Percentiles rank a stretch among this genome's conserved stretches.
Evolutionary conservation across 2,113 vertebrate species (phyloP).

Genomic region (Suncus etruscus): DNA sequence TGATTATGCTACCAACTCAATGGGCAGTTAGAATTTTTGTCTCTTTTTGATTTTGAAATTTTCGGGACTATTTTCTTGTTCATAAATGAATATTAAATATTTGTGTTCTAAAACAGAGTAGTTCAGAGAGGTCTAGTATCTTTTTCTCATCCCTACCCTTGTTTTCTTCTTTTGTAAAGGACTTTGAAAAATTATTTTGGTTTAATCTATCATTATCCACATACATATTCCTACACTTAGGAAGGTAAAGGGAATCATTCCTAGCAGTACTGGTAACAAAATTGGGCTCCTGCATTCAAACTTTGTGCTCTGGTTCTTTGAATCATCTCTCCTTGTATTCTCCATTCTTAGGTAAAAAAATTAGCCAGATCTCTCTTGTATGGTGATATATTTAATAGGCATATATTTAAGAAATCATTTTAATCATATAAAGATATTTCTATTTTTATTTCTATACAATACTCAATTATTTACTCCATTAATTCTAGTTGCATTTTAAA

Average conservation of each 20-base stretch:
- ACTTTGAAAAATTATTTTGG: background rate
- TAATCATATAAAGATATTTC: background rate
- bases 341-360: background rate
- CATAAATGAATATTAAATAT: background rate
- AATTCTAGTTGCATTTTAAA: background rate
- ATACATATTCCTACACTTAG: too few species aligned
- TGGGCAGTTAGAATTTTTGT: background rate
- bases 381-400: too few species aligned
- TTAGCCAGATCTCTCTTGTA: background rate
- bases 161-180: background rate
- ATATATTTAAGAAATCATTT: background rate
- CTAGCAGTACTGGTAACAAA: too few species aligned
- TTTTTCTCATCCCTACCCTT: background rate
- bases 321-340: background rate
- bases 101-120: background rate
- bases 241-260: too few species aligned
- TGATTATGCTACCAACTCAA: background rate
- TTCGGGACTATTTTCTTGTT: background rate
- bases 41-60: background rate
- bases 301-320: too few species aligned
- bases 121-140: background rate
- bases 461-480: background rate
- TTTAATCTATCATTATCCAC: too few species aligned
- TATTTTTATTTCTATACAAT: background rate
- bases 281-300: too few species aligned